These are phyloP conservation scores for Dynastes hyllus DNA, from an alignment of 2,888 invertebrate species.

Conservation along the genomic window DNA sequence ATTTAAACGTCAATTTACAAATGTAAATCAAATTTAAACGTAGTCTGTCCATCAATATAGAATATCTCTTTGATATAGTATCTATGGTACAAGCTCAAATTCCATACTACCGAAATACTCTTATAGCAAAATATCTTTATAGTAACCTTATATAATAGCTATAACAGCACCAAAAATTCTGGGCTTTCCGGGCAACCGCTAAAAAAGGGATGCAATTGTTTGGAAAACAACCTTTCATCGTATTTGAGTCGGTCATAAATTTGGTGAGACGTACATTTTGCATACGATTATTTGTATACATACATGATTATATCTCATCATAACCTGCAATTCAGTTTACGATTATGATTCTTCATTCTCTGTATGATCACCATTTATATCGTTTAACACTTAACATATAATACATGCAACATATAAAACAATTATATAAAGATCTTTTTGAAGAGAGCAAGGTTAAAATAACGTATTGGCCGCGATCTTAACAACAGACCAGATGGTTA, in stretches of 20 bases:
- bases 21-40: constrained; percentile 25
- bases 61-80: constrained; percentile 33
- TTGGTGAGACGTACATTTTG: constrained; percentile 17
- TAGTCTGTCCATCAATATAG: constrained; percentile 39
- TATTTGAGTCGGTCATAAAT: constrained; percentile 19
- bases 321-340: not conserved
- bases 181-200: constrained; percentile 16
- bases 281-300: constrained; percentile 4
- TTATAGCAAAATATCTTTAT: constrained; percentile 49
- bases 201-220: not conserved
- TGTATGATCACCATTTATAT: constrained; percentile 26
- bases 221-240: constrained; percentile 15
- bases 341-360: not conserved
- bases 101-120: constrained; percentile 42
- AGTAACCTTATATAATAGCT: constrained; percentile 35
- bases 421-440: constrained; percentile 34
- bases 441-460: constrained; percentile 38
- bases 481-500: not conserved
- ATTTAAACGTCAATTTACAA: constrained; percentile 22
- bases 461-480: constrained; percentile 7
- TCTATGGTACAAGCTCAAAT: constrained; percentile 45
- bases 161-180: constrained; percentile 41
- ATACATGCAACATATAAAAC: constrained; percentile 54
- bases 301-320: not conserved
- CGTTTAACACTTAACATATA: constrained; percentile 52